phyloP scores from a whole-genome alignment of 2,797 vertebrate species.

The Molossus alvarezi region DNA sequence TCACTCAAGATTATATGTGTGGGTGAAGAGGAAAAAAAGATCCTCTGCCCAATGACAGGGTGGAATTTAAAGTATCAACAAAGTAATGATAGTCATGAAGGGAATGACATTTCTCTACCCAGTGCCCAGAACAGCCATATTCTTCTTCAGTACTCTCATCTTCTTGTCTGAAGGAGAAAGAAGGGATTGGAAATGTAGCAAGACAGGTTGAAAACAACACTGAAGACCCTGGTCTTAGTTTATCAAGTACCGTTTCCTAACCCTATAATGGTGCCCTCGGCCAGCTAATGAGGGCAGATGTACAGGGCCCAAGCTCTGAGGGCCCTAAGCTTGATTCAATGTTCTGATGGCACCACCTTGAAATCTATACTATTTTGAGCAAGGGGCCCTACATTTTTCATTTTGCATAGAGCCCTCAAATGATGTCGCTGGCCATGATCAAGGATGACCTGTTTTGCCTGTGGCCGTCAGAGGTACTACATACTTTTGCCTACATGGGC shows the following conservation, averaged over 20 bases:
- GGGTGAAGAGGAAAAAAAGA: slow-evolving; percentile 74
- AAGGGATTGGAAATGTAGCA: not conserved
- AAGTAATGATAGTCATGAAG: slow-evolving; percentile 73
- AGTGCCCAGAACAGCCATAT: not conserved
- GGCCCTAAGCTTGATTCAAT: not conserved
- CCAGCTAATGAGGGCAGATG: not conserved
- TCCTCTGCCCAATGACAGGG: slow-evolving; percentile 75
- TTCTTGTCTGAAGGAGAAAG: not conserved
- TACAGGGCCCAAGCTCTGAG: not conserved
- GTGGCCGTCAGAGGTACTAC: not conserved
- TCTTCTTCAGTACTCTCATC: not conserved
- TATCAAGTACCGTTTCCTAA: not conserved
- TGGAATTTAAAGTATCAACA: slow-evolving; percentile 77
- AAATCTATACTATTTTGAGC: not conserved
- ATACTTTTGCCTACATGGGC: not conserved
- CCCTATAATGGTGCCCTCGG: not conserved
- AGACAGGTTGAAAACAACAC: not conserved
- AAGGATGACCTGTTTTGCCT: not conserved
- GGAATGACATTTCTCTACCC: slow-evolving; percentile 34
- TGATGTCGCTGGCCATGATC: not conserved
- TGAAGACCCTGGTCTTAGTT: not conserved
- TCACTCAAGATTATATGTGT: slow-evolving; percentile 84
- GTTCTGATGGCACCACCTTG: not conserved
- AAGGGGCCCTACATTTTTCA: not conserved
- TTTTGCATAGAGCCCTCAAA: not conserved